phyloP scores from a whole-genome alignment of 2,888 invertebrate species.

The Serripes groenlandicus region DNA sequence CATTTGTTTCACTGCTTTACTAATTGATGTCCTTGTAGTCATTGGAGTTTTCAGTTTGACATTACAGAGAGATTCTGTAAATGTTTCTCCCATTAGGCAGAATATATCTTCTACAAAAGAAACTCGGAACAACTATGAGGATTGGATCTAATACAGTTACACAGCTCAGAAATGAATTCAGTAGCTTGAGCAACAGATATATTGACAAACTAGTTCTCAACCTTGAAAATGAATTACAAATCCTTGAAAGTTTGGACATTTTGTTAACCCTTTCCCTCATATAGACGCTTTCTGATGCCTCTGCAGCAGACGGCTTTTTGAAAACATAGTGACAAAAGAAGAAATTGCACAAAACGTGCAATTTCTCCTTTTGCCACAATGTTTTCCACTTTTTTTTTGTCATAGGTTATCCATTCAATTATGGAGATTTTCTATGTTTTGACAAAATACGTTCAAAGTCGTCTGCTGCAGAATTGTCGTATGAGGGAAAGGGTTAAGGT shows the following conservation, averaged over 20 bases:
- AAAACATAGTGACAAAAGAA: too few species aligned
- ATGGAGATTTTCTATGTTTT: too few species aligned
- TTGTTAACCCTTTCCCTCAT: too few species aligned
- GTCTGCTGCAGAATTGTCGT: too few species aligned
- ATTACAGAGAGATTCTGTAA: conserved; percentile 51
- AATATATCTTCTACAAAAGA: conserved; percentile 36
- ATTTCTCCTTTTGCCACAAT: too few species aligned
- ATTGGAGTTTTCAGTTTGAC: conserved; percentile 50
- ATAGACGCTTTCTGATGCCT: too few species aligned
- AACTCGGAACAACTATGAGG: conserved; percentile 42
- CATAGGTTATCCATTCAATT: too few species aligned
- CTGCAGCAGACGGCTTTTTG: too few species aligned
- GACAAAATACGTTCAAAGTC: too few species aligned
- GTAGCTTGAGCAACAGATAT: conserved; percentile 25
- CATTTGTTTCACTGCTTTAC: conserved; percentile 40
- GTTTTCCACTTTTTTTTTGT: too few species aligned
- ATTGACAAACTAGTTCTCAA: conserved; percentile 28
- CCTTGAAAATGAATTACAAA: conserved; percentile 29
- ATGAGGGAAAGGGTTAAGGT: too few species aligned
- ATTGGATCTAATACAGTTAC: conserved; percentile 18
- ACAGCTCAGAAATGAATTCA: conserved; percentile 33
- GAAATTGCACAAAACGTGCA: too few species aligned
- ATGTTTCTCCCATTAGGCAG: conserved; percentile 47
- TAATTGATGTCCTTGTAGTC: conserved; percentile 45
- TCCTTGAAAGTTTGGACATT: conserved; percentile 39